Evolutionary conservation across 2,888 invertebrate species (phyloP).

Genomic region (Sericinus montela): DNA sequence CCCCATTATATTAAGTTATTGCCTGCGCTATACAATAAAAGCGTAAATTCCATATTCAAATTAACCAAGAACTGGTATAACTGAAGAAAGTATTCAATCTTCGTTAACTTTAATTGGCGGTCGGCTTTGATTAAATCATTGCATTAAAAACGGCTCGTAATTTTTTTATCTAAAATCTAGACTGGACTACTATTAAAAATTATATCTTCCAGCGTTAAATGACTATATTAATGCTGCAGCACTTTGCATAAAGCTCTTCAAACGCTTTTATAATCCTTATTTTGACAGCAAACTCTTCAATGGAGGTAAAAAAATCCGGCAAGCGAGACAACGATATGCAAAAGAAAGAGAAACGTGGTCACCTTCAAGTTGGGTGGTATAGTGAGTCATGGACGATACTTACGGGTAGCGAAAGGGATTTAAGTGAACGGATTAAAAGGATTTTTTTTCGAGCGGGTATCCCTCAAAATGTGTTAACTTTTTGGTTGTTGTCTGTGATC

Average conservation of each 20-base stretch:
- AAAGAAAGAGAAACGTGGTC: constrained; percentile 33
- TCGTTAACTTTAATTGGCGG: neutral
- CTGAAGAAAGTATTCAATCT: neutral
- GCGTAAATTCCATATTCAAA: no score
- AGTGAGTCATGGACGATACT: constrained; percentile 52
- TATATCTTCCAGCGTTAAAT: constrained; percentile 10
- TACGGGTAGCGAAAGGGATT: constrained; percentile 42
- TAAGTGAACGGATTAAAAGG: constrained; percentile 43
- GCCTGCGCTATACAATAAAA: no score
- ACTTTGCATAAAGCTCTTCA: constrained; percentile 55
- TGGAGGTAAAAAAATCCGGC: constrained; percentile 56
- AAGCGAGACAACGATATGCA: constrained; percentile 42
- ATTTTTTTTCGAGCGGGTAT: constrained; percentile 33
- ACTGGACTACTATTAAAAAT: neutral
- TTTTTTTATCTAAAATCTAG: neutral
- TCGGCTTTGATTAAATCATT: neutral
- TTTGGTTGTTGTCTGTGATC: constrained; percentile 31
- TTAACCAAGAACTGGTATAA: neutral
- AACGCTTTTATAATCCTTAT: constrained; percentile 76
- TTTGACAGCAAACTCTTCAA: constrained; percentile 77
- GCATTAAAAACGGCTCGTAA: neutral
- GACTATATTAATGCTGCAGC: constrained; percentile 5
- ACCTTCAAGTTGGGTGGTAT: constrained; percentile 63
- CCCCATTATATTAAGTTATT: no score
- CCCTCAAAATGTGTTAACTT: constrained; percentile 29